Evolutionary conservation across 2,113 vertebrate species (phyloP), one percentile per base, ranked within the genome.

Genomic region (Melanostigma gelatinosum): DNA sequence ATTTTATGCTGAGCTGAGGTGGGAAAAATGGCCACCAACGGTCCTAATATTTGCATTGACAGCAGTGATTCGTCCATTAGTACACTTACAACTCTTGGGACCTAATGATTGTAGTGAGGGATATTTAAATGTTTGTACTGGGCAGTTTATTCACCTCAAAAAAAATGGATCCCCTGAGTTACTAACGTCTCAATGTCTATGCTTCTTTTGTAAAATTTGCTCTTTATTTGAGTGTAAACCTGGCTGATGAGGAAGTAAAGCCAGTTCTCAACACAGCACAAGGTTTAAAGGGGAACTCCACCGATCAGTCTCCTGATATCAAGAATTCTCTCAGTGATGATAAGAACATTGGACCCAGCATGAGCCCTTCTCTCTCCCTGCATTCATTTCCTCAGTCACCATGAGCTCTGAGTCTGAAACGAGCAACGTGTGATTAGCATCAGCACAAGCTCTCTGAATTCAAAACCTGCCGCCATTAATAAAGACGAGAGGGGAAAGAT

Each of bases 401-500:
- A 6, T 16, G 22, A 10, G 6, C 65, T 48, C 65, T 38, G 66
- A n/a, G 11, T 80, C 78, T 72, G 52, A 77, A 77, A 77, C n/a
- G 2, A 22, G 69, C 71, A 6, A 69, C n/a, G 16, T 72, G 57
- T 76, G 81, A 92, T 90, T 85, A 89, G 80, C 83, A 72, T 88
- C 86, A 55, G 75, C 77, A 29, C 64, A 77, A 77, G 50, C 77
- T 79, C 79, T 84, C 61, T 72, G 85, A 85, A 88, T 91, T 32
- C 65, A 32, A 85, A 85, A 57, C 68, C 82, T 71, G 86, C 71
- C 78, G 6, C 50, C 79, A 15, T 71, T 88, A 90, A 88, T 88
- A 80, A 87, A 87, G 79, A 76, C 24, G 79, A 34, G 77, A 86
- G 81, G 80, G 48, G 79, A 55, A 78, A 89, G 92, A 91, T 87